These are phyloP conservation scores for Leptestheria dahalacensis DNA, from an alignment of 1,140 invertebrate genomes.

Conservation along the genomic window DNA sequence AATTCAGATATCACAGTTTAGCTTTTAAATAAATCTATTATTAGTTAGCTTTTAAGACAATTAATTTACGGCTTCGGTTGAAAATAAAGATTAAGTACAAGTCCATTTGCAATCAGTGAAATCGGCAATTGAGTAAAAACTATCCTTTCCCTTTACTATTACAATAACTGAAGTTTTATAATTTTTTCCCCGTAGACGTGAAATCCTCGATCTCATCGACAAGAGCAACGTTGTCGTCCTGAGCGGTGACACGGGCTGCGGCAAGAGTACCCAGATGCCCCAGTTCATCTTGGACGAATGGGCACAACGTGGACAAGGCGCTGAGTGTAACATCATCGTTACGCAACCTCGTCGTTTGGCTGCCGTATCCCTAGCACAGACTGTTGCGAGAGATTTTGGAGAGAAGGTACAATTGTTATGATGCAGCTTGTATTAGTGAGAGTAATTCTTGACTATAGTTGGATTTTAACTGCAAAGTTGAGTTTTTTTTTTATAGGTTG, in stretches of 20 bases:
- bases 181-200: background rate
- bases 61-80: too few species aligned
- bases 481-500: conserved; percentile 16
- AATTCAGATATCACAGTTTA: too few species aligned
- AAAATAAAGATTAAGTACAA: too few species aligned
- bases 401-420: conserved; percentile 16
- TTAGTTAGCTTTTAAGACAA: too few species aligned
- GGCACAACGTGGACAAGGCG: conserved; percentile 28
- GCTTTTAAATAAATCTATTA: too few species aligned
- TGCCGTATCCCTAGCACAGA: conserved; percentile 34
- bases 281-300: conserved; percentile 34
- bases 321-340: conserved; percentile 34
- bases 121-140: too few species aligned
- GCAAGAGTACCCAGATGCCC: conserved; percentile 32
- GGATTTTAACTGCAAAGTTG: background rate
- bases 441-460: background rate
- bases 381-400: conserved; percentile 27
- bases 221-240: conserved; percentile 26
- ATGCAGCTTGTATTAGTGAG: background rate
- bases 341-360: conserved; percentile 39
- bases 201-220: conserved; percentile 18
- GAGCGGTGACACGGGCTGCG: conserved; percentile 31
- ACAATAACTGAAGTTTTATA: too few species aligned
- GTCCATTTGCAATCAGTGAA: too few species aligned
- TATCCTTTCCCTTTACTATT: too few species aligned